Conservation (phyloP, 2,888 invertebrate species). For the Pelosia muscerda region DNA sequence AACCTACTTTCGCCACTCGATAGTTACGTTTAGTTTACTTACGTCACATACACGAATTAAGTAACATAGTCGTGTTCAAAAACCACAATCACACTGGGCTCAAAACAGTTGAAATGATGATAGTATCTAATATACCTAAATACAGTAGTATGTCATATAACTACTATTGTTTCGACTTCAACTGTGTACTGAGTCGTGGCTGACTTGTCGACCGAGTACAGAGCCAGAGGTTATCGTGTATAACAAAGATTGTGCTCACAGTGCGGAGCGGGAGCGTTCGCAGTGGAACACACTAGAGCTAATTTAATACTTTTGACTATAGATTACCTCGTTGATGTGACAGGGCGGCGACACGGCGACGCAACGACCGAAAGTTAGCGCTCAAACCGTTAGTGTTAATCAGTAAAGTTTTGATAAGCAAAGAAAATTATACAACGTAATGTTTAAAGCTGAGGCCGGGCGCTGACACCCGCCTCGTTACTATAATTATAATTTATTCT, state of each 20-base stretch:
- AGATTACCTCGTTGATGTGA: constrained; percentile 27
- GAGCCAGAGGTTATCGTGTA: too few species aligned
- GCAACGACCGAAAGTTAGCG: background rate
- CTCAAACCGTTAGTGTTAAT: background rate
- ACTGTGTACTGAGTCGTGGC: too few species aligned
- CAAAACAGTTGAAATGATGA: too few species aligned
- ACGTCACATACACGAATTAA: too few species aligned
- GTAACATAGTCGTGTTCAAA: too few species aligned
- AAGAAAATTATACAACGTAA: background rate
- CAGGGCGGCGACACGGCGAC: constrained; percentile 9
- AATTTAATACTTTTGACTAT: constrained; percentile 31
- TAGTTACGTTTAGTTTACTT: background rate
- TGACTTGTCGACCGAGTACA: too few species aligned
- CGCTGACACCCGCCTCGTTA: background rate
- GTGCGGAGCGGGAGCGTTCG: background rate
- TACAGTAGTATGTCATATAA: too few species aligned
- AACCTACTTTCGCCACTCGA: background rate
- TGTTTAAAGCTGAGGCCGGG: constrained; percentile 1
- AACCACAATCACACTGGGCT: too few species aligned
- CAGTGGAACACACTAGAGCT: constrained; percentile 30
- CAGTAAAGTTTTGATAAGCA: constrained; percentile 11
- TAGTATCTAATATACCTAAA: too few species aligned
- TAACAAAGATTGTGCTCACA: too few species aligned
- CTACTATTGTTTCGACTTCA: too few species aligned
- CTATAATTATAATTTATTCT: constrained; percentile 12